Base-by-base conservation (phyloP, 2,888 invertebrate species). In the Acronicta aceris region DNA sequence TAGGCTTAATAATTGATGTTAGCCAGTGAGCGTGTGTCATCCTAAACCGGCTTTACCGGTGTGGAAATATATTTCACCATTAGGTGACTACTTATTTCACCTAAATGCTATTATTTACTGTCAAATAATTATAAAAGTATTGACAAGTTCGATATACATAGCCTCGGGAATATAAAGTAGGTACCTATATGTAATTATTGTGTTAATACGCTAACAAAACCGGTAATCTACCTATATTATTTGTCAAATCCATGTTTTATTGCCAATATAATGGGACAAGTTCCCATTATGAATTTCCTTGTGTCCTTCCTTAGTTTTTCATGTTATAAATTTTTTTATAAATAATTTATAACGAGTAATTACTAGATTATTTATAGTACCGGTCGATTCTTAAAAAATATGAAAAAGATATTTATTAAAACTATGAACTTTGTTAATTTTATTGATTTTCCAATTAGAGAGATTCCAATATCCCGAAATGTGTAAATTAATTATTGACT, bases 51-150 rank as follows among this genome's bases (percentile, higher is more conserved):
- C 86, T 79, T 60, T 73, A 76, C 76, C 52, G 58, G 74, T 88
- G 84, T 82, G 65, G 87, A 85, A 89, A 88, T 81, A 61, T 82
- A 75, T 89, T 86, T 84, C 85, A 81, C 78, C 82, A 86, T 74
- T 71, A 47, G 21, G 25, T 50, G 67, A 17, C 15, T 38, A 70
- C 77, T 62, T 81, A 81, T 81, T 82, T 81, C 52, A 75, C 68
- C 66, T 65, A 71, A 74, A 69, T 71, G 61, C 36, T 59, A 69
- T 65, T 67, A 71, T 68, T 74, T 50, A 60, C 48, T 42, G 45
- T 52, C 46, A 48, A 36, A 36, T 13, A 33, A 10, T 30, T 30
- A 62, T 50, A 12, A 52, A 56, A 41, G 42, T 63, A 60, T 71
- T 48, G 48, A 66, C 41, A 40, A 41, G 25, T 46, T 55, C 27